Evolutionary conservation across 1,140 invertebrate species (phyloP), one percentile per base, ranked within the genome.

Genomic region (Plutomurus gul): DNA sequence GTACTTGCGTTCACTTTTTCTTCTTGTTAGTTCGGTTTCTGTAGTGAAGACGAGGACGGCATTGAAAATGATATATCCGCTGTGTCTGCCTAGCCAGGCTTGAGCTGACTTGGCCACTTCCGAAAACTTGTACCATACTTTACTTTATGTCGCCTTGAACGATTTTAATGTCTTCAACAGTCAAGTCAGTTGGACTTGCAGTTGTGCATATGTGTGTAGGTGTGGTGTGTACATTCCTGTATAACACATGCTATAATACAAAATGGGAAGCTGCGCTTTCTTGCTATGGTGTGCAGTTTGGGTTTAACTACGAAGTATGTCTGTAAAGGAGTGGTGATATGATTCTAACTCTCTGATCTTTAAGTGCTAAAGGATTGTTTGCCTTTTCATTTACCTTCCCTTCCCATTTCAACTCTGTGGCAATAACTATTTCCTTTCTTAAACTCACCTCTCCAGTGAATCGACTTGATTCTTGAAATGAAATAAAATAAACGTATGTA

Each of bases 41-140:
- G 37, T 46, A 33, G 30, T 30, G 56, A 65, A n/a, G 56, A 65
- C 47, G 49, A 65, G 40, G 60, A 71, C 37, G 70, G 43, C 65
- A 60, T 78, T 72, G 77, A 78, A 78, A 73, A 73, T 78, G 77
- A 76, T 74, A 75, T 79, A 79, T 79, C 77, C 77, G 77, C 70
- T 78, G 11, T 70, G 39, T 37, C 30, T 43, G 36, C 70, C 56
- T 65, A 65, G 56, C 56, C 56, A n/a, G 56, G 56, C 27, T 30
- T 47, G 13, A 43, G 30, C 36, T 37, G 20, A 70, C 39, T 77
- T 76, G 76, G 76, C 47, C 72, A 79, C 77, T 79, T 79, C 77
- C 77, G 77, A 79, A 79, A 79, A 79, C 71, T 79, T 79, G 77
- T 39, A 60, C 77, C 77, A 79, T 75, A 49, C 71, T 74, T 79